phyloP scores from a whole-genome alignment of 2,797 vertebrate genomes.

The Petrocephalus schoutedeni region DNA sequence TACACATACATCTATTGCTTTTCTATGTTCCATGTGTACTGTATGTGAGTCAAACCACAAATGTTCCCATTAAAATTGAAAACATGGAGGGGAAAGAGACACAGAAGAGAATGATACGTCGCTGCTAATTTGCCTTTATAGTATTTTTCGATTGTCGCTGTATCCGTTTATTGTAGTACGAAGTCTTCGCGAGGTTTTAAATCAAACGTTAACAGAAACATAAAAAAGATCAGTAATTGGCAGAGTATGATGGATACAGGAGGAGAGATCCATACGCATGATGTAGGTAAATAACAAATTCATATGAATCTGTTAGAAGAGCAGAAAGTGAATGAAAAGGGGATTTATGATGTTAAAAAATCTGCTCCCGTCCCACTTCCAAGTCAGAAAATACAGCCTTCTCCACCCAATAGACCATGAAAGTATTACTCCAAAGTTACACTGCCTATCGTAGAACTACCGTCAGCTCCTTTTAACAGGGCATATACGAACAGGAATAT shows the following conservation, averaged over 20 bases:
- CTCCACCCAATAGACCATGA: slow-evolving; percentile 16
- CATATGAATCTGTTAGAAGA: not conserved
- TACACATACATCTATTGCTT: not conserved
- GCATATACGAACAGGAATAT: slow-evolving; percentile 20
- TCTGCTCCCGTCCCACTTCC: not conserved
- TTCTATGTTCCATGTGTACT: not conserved
- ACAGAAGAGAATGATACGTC: not conserved
- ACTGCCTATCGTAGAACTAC: slow-evolving; percentile 11
- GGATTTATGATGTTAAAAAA: slow-evolving; percentile 6
- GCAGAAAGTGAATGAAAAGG: not conserved
- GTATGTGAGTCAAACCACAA: not conserved
- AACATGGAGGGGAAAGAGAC: not conserved
- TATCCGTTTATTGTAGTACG: not conserved
- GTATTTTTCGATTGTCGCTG: not conserved
- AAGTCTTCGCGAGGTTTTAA: not conserved
- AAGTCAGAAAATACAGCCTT: slow-evolving; percentile 4
- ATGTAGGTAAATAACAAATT: not conserved
- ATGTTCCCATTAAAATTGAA: slow-evolving; percentile 8
- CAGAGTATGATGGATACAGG: not conserved
- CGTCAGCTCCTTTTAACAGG: slow-evolving; percentile 21
- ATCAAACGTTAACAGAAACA: not conserved
- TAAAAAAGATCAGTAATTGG: not conserved
- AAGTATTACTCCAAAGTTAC: slow-evolving; percentile 16
- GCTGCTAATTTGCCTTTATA: not conserved
- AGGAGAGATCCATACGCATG: not conserved